Evolutionary conservation across 37 sponge, comb jelly and placozoan species (phyloP), one percentile per base, ranked within the genome.

Genomic region (Halichondria panicea): DNA sequence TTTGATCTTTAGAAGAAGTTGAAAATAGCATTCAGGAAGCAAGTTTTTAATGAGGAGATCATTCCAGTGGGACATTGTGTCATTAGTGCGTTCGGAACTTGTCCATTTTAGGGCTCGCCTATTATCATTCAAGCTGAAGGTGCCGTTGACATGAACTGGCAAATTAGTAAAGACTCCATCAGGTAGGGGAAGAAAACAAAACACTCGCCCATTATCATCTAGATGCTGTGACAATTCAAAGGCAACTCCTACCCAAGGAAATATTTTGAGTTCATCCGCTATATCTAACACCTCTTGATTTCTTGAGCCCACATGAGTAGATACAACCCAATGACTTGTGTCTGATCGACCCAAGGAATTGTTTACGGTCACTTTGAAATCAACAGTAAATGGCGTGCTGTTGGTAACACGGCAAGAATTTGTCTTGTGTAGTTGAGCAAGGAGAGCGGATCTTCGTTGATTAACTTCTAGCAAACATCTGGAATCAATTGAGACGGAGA

Each of bases 141-240:
- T 79, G 4, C 87, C 87, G 68, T 86, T 80, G 33, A 86, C 81
- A 55, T 86, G 70, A 0, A 79, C 75, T 15, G 81, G 81, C 1
- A 86, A 52, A 18, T 66, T 44, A 43, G 68, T 64, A 0, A 52
- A 50, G n/a, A 39, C 52, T 13, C 79, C 86, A 50, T 2, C 33
- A 25, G 88, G 76, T 39, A 87, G n/a, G 8, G 88, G 88, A 31
- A 87, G 82, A 57, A 87, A 81, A 42, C 88, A 87, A 43, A 76
- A 87, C 12, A 85, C 54, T 52, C 80, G 52, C 3, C 86, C 79
- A 24, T 25, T 38, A 19, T 21, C 34, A 27, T 12, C 39, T 21
- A 22, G 73, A 36, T 24, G 25, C n/a, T 37, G 35, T 42, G 35
- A 39, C 2, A 75, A 22, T 33, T 80, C 77, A 19, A 81, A 22